Percentiles rank a stretch among this genome's conserved stretches.
phyloP scores from a whole-genome alignment of 1,140 invertebrate genomes.

The Paramacrobiotus metropolitanus region DNA sequence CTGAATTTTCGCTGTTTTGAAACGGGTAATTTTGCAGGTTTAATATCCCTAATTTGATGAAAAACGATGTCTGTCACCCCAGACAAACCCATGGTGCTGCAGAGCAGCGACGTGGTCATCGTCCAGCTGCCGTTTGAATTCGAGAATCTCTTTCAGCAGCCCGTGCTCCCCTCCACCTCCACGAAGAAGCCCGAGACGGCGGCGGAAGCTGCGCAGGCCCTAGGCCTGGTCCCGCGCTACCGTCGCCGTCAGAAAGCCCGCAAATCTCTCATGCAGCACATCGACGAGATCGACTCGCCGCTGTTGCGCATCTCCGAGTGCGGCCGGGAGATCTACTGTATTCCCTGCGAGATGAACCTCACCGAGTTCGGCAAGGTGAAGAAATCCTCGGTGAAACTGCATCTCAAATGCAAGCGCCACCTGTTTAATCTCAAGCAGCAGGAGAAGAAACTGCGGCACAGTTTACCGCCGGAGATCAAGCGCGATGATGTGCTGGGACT shows the following conservation, averaged over 20 bases:
- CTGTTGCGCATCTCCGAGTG: neutral
- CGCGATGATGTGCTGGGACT: neutral
- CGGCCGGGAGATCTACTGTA: neutral
- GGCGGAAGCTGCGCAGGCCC: neutral
- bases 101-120: neutral
- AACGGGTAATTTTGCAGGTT: no score
- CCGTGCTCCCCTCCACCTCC: neutral
- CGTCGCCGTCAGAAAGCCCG: neutral
- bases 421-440: neutral
- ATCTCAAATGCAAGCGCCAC: neutral
- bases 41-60: no score
- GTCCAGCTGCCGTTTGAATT: conserved; percentile 3
- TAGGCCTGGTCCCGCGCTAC: neutral
- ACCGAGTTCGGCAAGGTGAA: conserved; percentile 1
- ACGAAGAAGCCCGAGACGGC: neutral
- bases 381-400: neutral
- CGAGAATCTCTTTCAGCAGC: neutral
- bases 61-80: no score
- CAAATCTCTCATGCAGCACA: neutral
- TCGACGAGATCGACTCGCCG: neutral
- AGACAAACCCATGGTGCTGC: neutral
- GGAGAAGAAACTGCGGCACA: neutral
- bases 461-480: neutral
- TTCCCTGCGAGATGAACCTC: neutral
- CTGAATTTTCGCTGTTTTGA: no score